Evolutionary conservation across 2,888 invertebrate species (phyloP), one percentile per base, ranked within the genome.

Genomic region (Fragum fragum): DNA sequence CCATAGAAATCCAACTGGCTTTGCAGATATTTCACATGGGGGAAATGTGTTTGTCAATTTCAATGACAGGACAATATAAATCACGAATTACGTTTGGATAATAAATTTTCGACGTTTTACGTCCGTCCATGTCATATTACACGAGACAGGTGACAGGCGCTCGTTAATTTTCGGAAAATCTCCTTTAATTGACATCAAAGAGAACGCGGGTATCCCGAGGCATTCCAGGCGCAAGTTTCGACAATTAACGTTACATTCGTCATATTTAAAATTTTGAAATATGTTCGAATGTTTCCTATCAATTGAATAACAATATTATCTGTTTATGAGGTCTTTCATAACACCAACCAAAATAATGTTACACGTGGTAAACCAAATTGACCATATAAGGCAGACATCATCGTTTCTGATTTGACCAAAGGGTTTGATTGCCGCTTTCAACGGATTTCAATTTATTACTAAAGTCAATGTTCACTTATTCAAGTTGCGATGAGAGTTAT

Each of bases 51-150:
- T 66, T 66, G 66, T 66, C 66, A 66, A 66, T 36, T 26, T 18
- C 32, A 26, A 36, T 66, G 66, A 66, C 66, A 66, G 16, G 11
- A 36, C 63, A 21, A 23, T 42, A 66, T 66, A 66, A 42, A 66
- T 66, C 66, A 66, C 39, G 18, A 1, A 66, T 42, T 42, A 42
- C 66, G 23, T 39, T 66, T 66, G 66, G 21, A 42, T 66, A 66
- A 66, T 66, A 42, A 66, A 42, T 66, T 66, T 42, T 66, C 66
- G 66, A 66, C 66, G 42, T 66, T 42, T 42, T 23, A 66, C 66
- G 66, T 66, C 66, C 36, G 66, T 36, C 66, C 16, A 66, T 42
- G 66, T 66, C 66, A 66, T 42, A 66, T 42, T 42, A 66, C 66
- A 66, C 66, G 66, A 66, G 66, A 21, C 66, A 26, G 14, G 21